These are phyloP conservation scores for Melolontha melolontha DNA, from an alignment of 2,888 invertebrate species.

Conservation along the genomic window DNA sequence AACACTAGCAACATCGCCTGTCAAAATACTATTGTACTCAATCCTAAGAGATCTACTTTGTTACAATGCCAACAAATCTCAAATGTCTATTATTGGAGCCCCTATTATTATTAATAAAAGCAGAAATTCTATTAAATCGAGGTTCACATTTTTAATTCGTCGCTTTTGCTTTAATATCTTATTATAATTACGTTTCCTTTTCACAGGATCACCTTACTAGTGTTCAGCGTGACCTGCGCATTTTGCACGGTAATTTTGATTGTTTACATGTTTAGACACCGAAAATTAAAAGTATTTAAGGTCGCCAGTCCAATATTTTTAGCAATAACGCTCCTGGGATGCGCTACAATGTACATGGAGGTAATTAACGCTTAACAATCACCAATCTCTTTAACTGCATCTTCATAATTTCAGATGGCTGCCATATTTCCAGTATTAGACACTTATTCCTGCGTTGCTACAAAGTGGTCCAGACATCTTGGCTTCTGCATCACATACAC, in stretches of 20 bases:
- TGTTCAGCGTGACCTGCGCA: conserved; percentile 84
- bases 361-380: conserved; percentile 66
- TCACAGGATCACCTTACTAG: conserved; percentile 81
- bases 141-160: not conserved
- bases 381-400: not conserved
- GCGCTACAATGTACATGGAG: conserved; percentile 93
- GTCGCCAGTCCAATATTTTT: conserved; percentile 94
- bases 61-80: too few species aligned
- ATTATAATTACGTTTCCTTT: conserved; percentile 9
- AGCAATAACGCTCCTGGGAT: conserved; percentile 89
- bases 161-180: not conserved
- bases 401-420: conserved; percentile 78
- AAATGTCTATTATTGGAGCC: too few species aligned
- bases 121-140: not conserved
- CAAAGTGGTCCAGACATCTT: conserved; percentile 93
- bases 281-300: conserved; percentile 89
- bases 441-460: conserved; percentile 86
- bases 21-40: too few species aligned
- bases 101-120: too few species aligned
- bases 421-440: conserved; percentile 91
- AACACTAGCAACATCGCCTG: too few species aligned
- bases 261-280: conserved; percentile 84
- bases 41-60: too few species aligned
- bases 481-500: conserved; percentile 95
- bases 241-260: conserved; percentile 81